These are phyloP conservation scores for Nesometra sesokonis DNA, from an alignment of 35 echinoderm and acorn worm species.

Conservation along the genomic window DNA sequence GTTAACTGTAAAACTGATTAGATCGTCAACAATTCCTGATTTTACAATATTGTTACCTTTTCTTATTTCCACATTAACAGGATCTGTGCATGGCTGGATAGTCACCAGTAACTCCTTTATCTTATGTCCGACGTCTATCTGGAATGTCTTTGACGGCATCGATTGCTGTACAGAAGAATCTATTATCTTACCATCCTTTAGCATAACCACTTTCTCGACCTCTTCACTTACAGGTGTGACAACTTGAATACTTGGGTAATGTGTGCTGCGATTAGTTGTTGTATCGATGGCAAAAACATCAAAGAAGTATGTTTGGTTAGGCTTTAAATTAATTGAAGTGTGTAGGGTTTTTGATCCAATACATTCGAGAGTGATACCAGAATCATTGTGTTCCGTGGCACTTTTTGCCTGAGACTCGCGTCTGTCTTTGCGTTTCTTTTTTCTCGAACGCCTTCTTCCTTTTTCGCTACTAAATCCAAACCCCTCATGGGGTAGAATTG, in stretches of 20 bases:
- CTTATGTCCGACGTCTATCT: constrained; percentile 41
- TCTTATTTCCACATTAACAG: constrained; percentile 51
- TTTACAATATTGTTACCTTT: constrained; percentile 50
- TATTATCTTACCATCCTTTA: constrained; percentile 72
- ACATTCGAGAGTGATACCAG: constrained; percentile 50
- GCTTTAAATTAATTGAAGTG: constrained; percentile 70
- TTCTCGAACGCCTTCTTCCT: background rate
- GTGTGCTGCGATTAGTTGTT: constrained; percentile 56
- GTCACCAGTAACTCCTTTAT: constrained; percentile 45
- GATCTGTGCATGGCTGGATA: constrained; percentile 70
- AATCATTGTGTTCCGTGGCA: constrained; percentile 29
- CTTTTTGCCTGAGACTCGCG: background rate
- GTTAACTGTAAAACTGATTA: constrained; percentile 69
- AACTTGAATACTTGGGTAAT: constrained; percentile 46
- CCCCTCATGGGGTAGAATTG: background rate
- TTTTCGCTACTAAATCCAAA: background rate
- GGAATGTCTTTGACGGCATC: constrained; percentile 57
- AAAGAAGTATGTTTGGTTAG: constrained; percentile 61
- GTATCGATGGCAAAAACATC: constrained; percentile 85
- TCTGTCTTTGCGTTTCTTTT: background rate
- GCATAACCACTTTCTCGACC: constrained; percentile 17
- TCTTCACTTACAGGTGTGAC: constrained; percentile 27
- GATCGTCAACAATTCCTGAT: constrained; percentile 29
- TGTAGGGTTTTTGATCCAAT: constrained; percentile 76
- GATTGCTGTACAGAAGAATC: constrained; percentile 47